Conservation (phyloP, 2,797 vertebrate species). For the Oryzias sinensis region DNA sequence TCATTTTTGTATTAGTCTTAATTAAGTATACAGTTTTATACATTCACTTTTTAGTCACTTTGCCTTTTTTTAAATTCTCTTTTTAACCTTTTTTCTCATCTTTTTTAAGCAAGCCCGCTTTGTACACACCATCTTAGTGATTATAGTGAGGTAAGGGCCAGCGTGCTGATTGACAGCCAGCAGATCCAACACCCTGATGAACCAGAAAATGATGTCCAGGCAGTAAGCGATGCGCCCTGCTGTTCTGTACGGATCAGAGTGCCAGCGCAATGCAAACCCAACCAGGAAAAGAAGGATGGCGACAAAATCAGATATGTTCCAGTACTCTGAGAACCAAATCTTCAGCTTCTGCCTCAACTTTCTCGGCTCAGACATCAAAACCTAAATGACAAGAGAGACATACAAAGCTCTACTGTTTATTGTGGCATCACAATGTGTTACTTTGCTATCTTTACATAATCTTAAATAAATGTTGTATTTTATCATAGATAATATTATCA, state of each 20-base stretch:
- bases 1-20: no score
- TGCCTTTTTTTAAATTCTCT: no score
- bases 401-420: no score
- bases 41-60: no score
- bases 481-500: no score
- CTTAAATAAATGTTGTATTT: no score
- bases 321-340: slow-evolving; percentile 96
- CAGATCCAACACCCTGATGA: slow-evolving; percentile 88
- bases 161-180: slow-evolving; percentile 94
- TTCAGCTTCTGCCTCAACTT: slow-evolving; percentile 91
- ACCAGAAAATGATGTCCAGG: slow-evolving; percentile 98
- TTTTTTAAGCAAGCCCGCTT: background rate
- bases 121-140: slow-evolving; percentile 92
- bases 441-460: no score
- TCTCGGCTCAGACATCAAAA: slow-evolving; percentile 90
- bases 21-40: no score
- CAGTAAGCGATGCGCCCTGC: slow-evolving; percentile 88
- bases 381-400: slow-evolving; percentile 50
- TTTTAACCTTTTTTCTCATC: no score
- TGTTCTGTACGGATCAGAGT: slow-evolving; percentile 68
- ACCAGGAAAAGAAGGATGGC: slow-evolving; percentile 88
- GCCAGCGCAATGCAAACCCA: slow-evolving; percentile 86
- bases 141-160: slow-evolving; percentile 96
- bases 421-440: no score
- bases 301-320: slow-evolving; percentile 91